A percentile compares a stretch with the other conserved stretches of the same genome.
These are phyloP conservation scores for Theristicus caerulescens DNA, from an alignment of 2,113 vertebrate genomes.

Conservation along the genomic window DNA sequence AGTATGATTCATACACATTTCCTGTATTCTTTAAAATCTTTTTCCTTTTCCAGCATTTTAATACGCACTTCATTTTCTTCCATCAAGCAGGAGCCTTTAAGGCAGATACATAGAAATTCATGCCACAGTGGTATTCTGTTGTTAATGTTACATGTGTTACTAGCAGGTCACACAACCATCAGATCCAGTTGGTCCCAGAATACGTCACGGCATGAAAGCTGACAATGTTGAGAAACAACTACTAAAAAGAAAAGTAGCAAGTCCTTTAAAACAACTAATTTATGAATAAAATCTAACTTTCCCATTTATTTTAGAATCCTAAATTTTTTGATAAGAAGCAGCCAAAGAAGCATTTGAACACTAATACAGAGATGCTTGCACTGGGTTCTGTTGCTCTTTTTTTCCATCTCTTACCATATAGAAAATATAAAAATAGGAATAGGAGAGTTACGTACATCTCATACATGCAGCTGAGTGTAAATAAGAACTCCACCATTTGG, in stretches of 20 bases:
- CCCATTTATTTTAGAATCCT: neutral
- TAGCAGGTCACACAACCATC: neutral
- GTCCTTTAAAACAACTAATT: neutral
- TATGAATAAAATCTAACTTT: neutral
- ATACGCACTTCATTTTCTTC: neutral
- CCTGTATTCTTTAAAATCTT: neutral
- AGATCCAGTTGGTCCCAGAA: neutral
- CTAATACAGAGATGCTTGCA: neutral
- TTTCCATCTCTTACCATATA: neutral
- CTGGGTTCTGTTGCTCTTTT: neutral
- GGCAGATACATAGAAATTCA: neutral
- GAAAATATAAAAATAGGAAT: neutral
- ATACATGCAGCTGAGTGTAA: neutral
- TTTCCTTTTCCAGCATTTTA: neutral
- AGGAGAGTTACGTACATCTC: neutral
- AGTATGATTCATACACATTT: accelerated
- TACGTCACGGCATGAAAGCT: neutral
- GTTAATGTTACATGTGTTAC: neutral
- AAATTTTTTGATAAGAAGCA: neutral
- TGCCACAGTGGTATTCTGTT: neutral
- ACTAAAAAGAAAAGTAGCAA: accelerated
- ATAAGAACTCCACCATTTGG: neutral
- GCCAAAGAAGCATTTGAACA: neutral
- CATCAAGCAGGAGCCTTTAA: neutral
- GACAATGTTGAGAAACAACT: neutral